Base-by-base conservation (phyloP, 1,140 invertebrate species). In the Orius insidiosus region DNA sequence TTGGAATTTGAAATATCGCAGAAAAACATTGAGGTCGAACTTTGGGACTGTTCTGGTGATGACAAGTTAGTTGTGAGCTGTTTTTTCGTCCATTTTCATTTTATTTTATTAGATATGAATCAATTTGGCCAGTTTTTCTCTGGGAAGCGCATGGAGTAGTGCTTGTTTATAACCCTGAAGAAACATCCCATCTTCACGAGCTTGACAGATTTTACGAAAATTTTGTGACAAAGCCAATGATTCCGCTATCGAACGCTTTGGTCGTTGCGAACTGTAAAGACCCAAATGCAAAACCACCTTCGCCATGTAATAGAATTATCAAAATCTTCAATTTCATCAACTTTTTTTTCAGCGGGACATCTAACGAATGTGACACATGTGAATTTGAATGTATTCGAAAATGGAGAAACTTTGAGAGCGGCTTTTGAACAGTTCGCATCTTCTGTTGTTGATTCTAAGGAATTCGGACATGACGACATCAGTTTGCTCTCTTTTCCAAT, bases 41-140 rank as follows among this genome's bases (percentile, higher is more conserved):
- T 81, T 35, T 80, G 77, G 78, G 78, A 80, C 56, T 75, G 74
- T 52, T 77, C 75, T 60, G 76, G 76, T n/a, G 71, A 79, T 58
- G 55, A 58, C 46, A 75, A 69, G 72, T 79, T 67, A 54, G 60
- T 39, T n/a, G n/a, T 24, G 37, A 39, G n/a, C 32, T 33, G 6
- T n/a, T 7, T n/a, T 33, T 33, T 7, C 32, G 6, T 7, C 6
- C n/a, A 36, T 9, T 10, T 36, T 4, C n/a, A 4, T 36, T 36
- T 40, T 53, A 50, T 31, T 53, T 60, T 59, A 62, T 19, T 52
- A 85, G 81, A 55, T 84, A 73, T 64, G 75, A 80, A 59, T 66
- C 68, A 10, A 85, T 78, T 58, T 87, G 83, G 84, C 75, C 82
- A 42, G 78, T 77, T 6, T 68, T 85, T 48, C 71, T 75, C 36